Evolutionary conservation across 2,797 vertebrate genomes (phyloP).

Genomic region (Sitta carolinensis): DNA sequence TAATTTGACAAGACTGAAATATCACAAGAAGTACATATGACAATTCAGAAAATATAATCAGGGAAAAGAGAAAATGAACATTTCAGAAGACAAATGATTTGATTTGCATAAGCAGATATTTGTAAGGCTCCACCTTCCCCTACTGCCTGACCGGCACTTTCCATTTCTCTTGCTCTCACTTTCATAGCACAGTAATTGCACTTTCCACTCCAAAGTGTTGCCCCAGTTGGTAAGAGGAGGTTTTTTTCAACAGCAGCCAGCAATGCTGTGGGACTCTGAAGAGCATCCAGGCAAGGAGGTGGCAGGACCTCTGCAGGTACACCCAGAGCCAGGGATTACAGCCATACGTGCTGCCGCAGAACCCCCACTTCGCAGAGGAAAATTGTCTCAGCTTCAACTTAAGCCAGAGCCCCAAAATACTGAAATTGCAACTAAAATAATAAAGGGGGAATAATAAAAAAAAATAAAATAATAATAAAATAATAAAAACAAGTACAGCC

Average conservation of each 20-base stretch:
- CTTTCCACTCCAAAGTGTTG: neutral
- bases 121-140: neutral
- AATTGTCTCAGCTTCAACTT: neutral
- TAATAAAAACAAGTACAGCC: neutral
- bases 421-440: neutral
- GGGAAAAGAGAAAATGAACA: constrained; percentile 12
- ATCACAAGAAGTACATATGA: constrained; percentile 27
- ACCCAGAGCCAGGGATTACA: neutral
- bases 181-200: neutral
- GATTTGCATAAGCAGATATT: constrained; percentile 43
- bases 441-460: neutral
- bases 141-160: neutral
- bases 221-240: neutral
- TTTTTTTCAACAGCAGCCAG: neutral
- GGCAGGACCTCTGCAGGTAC: neutral
- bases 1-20: constrained; percentile 59
- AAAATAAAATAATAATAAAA: too few relatives aligned
- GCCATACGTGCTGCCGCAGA: fast-evolving
- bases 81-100: constrained; percentile 12
- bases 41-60: constrained; percentile 29
- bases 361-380: neutral
- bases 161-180: neutral
- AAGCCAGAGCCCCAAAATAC: neutral
- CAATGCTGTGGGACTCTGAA: neutral
- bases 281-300: neutral